Base-by-base conservation (phyloP, 2,888 invertebrate genomes). In the Incurvaria masculella region DNA sequence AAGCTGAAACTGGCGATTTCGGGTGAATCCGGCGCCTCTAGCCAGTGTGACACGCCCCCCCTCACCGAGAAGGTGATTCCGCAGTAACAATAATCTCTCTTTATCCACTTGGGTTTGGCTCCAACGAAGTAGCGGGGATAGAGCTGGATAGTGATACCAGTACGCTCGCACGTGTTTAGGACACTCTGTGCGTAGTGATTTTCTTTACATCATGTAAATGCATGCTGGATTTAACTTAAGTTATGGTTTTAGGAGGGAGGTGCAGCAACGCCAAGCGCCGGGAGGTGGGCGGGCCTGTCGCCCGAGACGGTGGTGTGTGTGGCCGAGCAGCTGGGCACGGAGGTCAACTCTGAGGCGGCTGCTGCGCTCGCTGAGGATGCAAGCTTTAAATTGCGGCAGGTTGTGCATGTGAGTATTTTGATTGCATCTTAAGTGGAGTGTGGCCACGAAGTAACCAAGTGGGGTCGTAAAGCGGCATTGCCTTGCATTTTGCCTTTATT, bases 291-390 rank as follows among this genome's bases (percentile, higher is more conserved):
- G 2, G 79, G 79, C 0, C 59, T 79, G 21, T 66, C 78, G 2
- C 64, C 70, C 1, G 79, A 79, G 43, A 79, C 79, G 0, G 61
- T 79, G 23, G 61, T 64, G 17, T 78, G 75, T 45, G 73, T 78
- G 69, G 72, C 72, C 1, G 79, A 79, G 45, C 79, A 79, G 57
- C 60, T 69, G 11, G 69, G 68, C 1, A 64, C 59, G 1, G 79
- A 79, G 16, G 57, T 79, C 11, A 73, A 64, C 49, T 38, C 62
- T 1, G 80, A 80, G 52, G 79, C 76, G 1, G 70, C 71, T 16
- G 61, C 69, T 0, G 70, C 71, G 49, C 63, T 81, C 8, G 80
- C 81, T 33, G 80, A 80, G 53, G 80, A 81, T 66, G 66, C 78
- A 52, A 79, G 76, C 52, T 80, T 79, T 52, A 81, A 79, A 56